These are phyloP conservation scores for Drosophila guanche DNA, from an alignment of 1,140 invertebrate species.

Conservation along the genomic window DNA sequence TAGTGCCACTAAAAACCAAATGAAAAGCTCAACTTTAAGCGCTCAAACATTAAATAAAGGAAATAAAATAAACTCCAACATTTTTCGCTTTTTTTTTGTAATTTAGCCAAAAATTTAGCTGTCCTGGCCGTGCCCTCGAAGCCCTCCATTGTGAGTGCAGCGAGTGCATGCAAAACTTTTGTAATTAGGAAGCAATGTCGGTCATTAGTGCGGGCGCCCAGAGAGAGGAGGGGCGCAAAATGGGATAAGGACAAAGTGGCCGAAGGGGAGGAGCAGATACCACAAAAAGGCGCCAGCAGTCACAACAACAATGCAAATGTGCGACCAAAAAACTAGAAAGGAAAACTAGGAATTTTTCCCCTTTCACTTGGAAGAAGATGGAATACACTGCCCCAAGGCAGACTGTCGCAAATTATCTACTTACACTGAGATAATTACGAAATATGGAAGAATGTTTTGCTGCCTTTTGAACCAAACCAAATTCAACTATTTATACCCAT, in stretches of 20 bases:
- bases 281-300: slow-evolving; percentile 67
- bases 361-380: slow-evolving; percentile 21
- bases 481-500: too few relatives aligned
- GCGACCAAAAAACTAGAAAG: slow-evolving; percentile 25
- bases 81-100: slow-evolving; percentile 33
- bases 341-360: slow-evolving; percentile 8
- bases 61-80: slow-evolving; percentile 75
- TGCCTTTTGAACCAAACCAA: too few relatives aligned
- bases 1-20: slow-evolving; percentile 42
- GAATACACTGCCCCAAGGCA: slow-evolving; percentile 28
- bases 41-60: slow-evolving; percentile 69
- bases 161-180: slow-evolving; percentile 78
- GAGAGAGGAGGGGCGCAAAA: not conserved
- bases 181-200: slow-evolving; percentile 81
- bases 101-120: slow-evolving; percentile 22
- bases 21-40: slow-evolving; percentile 63
- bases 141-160: slow-evolving; percentile 27
- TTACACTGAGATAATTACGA: slow-evolving; percentile 17
- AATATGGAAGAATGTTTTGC: not conserved
- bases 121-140: not conserved
- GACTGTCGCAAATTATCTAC: not conserved
- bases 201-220: slow-evolving; percentile 59
- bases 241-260: too few relatives aligned
- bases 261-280: slow-evolving; percentile 16
- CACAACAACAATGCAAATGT: slow-evolving; percentile 79